phyloP scores from a whole-genome alignment of 2,113 vertebrate genomes.

The Spea bombifrons region DNA sequence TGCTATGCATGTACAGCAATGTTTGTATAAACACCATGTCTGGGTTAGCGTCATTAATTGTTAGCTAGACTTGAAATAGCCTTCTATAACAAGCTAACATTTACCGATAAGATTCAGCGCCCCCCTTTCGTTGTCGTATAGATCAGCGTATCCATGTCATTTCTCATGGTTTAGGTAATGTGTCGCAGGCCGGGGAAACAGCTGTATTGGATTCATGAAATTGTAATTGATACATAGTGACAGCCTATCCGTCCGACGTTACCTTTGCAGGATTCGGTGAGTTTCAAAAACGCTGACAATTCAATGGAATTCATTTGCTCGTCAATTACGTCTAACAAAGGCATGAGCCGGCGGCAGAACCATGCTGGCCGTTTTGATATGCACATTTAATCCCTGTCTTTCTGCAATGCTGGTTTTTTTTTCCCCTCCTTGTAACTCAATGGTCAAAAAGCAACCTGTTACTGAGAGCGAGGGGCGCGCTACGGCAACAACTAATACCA shows the following conservation, averaged over 20 bases:
- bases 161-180: neutral
- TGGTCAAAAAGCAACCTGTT: too few species aligned
- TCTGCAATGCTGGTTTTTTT: neutral
- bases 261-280: slow-evolving; percentile 11
- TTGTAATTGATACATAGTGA: slow-evolving; percentile 32
- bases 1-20: too few species aligned
- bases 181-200: neutral
- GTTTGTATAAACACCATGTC: too few species aligned
- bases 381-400: neutral
- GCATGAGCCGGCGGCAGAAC: slow-evolving; percentile 6
- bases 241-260: neutral
- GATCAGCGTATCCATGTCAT: slow-evolving; percentile 15
- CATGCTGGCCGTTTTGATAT: neutral
- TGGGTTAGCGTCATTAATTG: neutral
- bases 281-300: slow-evolving; percentile 19
- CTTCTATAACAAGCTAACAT: neutral
- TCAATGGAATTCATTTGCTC: slow-evolving; percentile 28
- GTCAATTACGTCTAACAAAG: slow-evolving; percentile 18
- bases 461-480: too few species aligned
- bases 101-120: neutral
- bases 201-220: slow-evolving; percentile 19
- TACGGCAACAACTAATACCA: too few species aligned
- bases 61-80: neutral
- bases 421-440: too few species aligned
- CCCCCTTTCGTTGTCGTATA: neutral